Evolutionary conservation across 1,140 invertebrate species (phyloP), one percentile per base, ranked within the genome.

Genomic region (Prorops nasuta): DNA sequence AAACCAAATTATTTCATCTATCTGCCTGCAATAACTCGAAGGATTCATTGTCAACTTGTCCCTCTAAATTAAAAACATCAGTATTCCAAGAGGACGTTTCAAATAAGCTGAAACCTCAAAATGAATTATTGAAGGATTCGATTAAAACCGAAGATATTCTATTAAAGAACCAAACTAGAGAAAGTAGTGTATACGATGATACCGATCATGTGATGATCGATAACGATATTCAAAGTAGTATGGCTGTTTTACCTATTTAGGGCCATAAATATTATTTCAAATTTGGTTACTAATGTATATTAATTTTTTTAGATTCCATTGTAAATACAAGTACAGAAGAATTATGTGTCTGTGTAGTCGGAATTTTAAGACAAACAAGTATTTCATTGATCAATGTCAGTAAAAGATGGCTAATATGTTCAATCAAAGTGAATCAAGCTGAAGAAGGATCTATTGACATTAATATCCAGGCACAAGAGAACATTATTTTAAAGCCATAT

Each of bases 311-410:
- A n/a, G n/a, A n/a, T n/a, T n/a, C n/a, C n/a, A n/a, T n/a, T n/a
- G n/a, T n/a, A n/a, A n/a, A 61, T 0, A 66, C 62, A 41, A 64
- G 58, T 35, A 57, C 65, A 3, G 61, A 72, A 36, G 60, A 72
- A 42, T 44, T 72, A 3, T 69, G 61, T n/a, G 66, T 47, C 28
- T 75, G 73, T 20, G 54, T 74, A 1, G 52, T 74, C 16, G 69
- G 64, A 15, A 61, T 75, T 16, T 45, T 52, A 0, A 62, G 60
- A 37, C 65, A 66, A 51, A 44, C 56, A 12, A 56, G 69, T 20
- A 61, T 77, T 20, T 66, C 73, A 51, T 53, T 76, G 2, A 19
- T 52, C 31, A 77, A 77, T 39, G 64, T 66, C 50, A 63, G 71
- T 36, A 58, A 67, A 35, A 63, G 61, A 37, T 77, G 75, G 75